Percentiles rank a stretch among this genome's conserved stretches.
Evolutionary conservation across 2,888 invertebrate species (phyloP).

Genomic region (Monoplex corrugatus): DNA sequence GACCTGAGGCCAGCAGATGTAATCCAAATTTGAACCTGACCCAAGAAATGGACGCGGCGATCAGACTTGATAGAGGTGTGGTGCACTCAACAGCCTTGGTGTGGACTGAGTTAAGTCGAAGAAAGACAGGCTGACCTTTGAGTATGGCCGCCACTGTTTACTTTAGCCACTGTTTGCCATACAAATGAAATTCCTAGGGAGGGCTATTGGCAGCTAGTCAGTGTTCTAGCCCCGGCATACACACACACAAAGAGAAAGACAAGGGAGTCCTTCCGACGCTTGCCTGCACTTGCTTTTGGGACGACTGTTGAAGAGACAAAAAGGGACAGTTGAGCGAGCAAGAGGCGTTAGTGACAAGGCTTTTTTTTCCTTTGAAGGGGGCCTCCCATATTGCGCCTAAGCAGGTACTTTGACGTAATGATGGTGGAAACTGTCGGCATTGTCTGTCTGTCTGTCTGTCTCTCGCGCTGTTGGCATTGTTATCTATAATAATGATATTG

Average conservation of each 20-base stretch:
- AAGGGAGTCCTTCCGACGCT: too few species aligned
- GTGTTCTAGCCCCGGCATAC: neutral
- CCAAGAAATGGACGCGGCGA: neutral
- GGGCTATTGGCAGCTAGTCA: slow-evolving; percentile 20
- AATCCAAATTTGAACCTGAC: neutral
- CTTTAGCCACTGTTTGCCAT: slow-evolving; percentile 50
- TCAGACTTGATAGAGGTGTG: neutral
- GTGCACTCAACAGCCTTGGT: neutral
- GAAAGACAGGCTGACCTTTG: slow-evolving; percentile 32
- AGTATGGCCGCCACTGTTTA: slow-evolving; percentile 32
- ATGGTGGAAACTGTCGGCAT: too few species aligned
- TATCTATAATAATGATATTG: too few species aligned
- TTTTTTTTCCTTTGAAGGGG: neutral
- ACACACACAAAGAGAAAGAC: too few species aligned
- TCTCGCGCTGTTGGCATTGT: too few species aligned
- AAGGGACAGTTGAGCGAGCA: neutral
- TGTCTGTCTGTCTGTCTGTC: neutral
- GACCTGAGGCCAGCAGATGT: neutral
- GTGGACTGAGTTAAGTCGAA: neutral
- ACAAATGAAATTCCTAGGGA: slow-evolving; percentile 49
- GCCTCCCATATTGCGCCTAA: too few species aligned
- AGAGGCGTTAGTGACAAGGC: neutral
- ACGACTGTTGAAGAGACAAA: too few species aligned
- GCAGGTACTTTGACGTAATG: too few species aligned
- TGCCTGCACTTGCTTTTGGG: too few species aligned